Evolutionary conservation across 2,888 invertebrate species (phyloP), one percentile per base, ranked within the genome.

Genomic region (Diloba caeruleocephala): DNA sequence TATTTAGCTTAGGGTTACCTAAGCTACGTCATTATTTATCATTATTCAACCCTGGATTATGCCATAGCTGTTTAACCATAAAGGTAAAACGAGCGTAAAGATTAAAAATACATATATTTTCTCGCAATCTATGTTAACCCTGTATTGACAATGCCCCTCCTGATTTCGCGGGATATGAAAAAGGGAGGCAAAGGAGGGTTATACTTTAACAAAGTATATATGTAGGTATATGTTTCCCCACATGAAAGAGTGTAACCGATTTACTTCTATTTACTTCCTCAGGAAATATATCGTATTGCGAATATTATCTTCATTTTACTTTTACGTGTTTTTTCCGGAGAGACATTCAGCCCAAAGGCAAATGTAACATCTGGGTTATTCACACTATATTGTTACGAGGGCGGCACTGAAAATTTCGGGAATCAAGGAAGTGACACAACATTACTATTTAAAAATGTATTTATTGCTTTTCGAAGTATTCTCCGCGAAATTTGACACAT

Each of bases 221-320:
- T 17, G 8, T 23, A 2, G 19, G 9, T 7, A 8, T 36, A 42
- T 17, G 28, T 42, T 15, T 7, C 12, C 31, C 38, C 55, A 31
- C 48, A 54, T 15, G 12, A 37, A 13, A 25, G 39, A 4, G 7
- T 58, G 46, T 33, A 34, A 48, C 37, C 36, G 46, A 41, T 61
- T 55, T 53, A 28, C 43, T 39, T 23, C 38, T 43, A 45, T 58
- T 63, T 50, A 54, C 58, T 33, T 39, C 64, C 34, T 5, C 21
- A 5, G 59, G 59, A 59, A 39, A 64, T 64, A 36, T 64, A 54
- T 59, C 33, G 46, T 26, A 46, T 39, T 49, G 41, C 9, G 25
- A 49, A 28, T 32, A 64, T 53, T 49, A 50, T 59, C 31, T 39
- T 9, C 34, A 15, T 21, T 15, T 64, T 39, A 44, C 25, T 44